These are phyloP conservation scores for Vulpes ferrilata DNA, from an alignment of 2,113 vertebrate species.

Conservation along the genomic window DNA sequence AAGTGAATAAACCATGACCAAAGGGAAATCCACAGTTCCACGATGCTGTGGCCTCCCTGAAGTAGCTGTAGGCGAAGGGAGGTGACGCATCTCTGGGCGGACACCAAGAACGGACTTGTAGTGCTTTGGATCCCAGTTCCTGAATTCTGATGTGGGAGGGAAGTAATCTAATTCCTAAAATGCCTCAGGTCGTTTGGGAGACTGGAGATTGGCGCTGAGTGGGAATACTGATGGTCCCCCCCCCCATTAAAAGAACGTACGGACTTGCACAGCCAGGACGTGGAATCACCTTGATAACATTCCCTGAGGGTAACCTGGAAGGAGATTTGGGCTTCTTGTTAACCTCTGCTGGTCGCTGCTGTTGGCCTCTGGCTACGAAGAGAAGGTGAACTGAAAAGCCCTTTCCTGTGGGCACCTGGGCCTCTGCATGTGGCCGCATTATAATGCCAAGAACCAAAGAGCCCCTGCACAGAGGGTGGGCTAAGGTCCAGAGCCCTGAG, in stretches of 20 bases:
- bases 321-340: neutral
- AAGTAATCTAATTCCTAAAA: slow-evolving; percentile 40
- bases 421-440: neutral
- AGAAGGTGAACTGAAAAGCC: neutral
- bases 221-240: neutral
- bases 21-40: neutral
- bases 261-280: neutral
- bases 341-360: neutral
- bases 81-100: neutral
- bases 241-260: neutral
- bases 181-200: neutral
- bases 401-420: neutral
- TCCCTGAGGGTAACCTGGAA: neutral
- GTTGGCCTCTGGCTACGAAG: neutral
- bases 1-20: neutral
- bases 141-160: neutral
- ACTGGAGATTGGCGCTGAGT: neutral
- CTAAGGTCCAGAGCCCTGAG: neutral
- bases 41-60: neutral
- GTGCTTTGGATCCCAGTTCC: neutral
- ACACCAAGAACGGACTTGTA: neutral
- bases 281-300: neutral
- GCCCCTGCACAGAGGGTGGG: neutral
- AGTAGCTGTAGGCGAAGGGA: slow-evolving; percentile 1
- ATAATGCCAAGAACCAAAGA: neutral